Conservation (phyloP, 2,888 invertebrate species). For the Adelognathus sp. region DNA sequence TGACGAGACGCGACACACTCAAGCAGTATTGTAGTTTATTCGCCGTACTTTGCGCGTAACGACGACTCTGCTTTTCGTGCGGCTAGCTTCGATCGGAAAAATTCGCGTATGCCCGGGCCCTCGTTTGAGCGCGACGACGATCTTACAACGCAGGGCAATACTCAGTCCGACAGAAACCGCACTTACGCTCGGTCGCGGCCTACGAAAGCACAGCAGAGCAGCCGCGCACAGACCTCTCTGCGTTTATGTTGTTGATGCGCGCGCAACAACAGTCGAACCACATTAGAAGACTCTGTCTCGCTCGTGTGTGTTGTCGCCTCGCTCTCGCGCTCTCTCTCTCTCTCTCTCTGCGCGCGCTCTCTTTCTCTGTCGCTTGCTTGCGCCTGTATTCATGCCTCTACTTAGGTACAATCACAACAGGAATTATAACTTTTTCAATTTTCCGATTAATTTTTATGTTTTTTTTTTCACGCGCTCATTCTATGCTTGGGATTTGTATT, state of each 20-base stretch:
- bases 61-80: too few relatives aligned
- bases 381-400: background rate
- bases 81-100: too few relatives aligned
- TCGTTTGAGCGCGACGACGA: slow-evolving; percentile 37
- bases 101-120: background rate
- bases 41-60: too few relatives aligned
- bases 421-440: too few relatives aligned
- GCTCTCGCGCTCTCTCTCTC: slow-evolving; percentile 7
- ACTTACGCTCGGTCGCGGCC: slow-evolving; percentile 40
- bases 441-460: too few relatives aligned
- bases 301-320: too few relatives aligned
- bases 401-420: background rate
- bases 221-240: slow-evolving; percentile 52
- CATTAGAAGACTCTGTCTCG: background rate
- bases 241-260: slow-evolving; percentile 62
- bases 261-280: slow-evolving; percentile 48
- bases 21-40: too few relatives aligned
- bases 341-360: slow-evolving; percentile 1
- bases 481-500: too few relatives aligned
- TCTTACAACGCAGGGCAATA: slow-evolving; percentile 50
- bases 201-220: too few relatives aligned
- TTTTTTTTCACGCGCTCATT: too few relatives aligned
- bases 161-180: slow-evolving; percentile 34
- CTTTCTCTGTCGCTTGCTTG: slow-evolving; percentile 42
- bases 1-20: too few relatives aligned